Evolutionary conservation across 2,797 vertebrate species (phyloP), one percentile per base, ranked within the genome.

Genomic region (Notoglanidium macrostoma): DNA sequence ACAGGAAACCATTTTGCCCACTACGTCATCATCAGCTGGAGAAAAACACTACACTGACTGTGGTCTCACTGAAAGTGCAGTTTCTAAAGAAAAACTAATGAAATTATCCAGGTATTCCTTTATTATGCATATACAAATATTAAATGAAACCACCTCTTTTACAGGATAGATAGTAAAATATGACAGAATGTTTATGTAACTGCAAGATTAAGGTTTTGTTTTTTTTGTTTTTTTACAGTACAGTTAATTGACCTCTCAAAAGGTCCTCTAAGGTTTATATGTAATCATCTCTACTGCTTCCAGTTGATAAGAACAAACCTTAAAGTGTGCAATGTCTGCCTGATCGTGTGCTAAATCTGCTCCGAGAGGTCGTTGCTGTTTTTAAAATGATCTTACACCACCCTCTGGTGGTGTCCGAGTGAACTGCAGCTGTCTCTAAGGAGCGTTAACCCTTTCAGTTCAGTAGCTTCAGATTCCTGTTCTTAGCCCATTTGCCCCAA

Each of bases 321-420:
- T 29, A 21, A n/a, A n/a, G 26, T n/a, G n/a, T 10, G 21, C 1
- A 0, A 44, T 26, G 23, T 55, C 7, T 32, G 26, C 11, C 44
- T 76, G 26, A 54, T n/a, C 17, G 0, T 35, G 35, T 35, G 35
- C 35, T 35, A 40, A 49, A 46, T 55, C 6, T 32, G 23, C 10
- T 51, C 44, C 51, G 26, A 54, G n/a, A 29, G 0, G 2, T 21
- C 17, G 6, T 32, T n/a, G 12, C 7, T 59, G 67, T 32, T 76
- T 51, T 61, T 49, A 29, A 32, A 2, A 6, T 68, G 51, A 55
- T 86, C 78, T 51, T 44, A 17, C 44, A 92, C 95, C 92, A 94
- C 95, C 94, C 83, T 94, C 93, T 93, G 89, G 93, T 95, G 97
- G 96, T 14, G 78, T 15, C 6, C 14, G 12, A 26, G 21, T n/a